Conservation (phyloP, 1,140 invertebrate genomes). For the Chymomyza costata region DNA sequence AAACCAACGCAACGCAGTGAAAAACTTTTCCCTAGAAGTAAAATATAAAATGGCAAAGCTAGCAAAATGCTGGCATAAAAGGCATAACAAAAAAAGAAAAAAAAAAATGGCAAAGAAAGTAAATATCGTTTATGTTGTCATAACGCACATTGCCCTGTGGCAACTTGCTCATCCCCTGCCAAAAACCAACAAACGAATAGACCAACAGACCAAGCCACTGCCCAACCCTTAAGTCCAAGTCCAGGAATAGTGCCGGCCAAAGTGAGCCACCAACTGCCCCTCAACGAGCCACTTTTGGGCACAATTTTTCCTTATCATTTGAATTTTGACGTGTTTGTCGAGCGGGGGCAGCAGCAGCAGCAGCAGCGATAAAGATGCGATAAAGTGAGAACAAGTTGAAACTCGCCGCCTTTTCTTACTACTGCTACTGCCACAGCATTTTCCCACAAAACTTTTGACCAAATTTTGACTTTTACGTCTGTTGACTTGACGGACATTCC, state of each 20-base stretch:
- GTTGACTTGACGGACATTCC: conserved; percentile 52
- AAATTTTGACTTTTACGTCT: conserved; percentile 54
- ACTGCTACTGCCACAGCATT: conserved; percentile 10
- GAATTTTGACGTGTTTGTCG: conserved; percentile 66
- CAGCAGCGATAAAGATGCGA: conserved; percentile 64
- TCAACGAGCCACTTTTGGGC: conserved; percentile 4
- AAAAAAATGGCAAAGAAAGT: conserved; percentile 50
- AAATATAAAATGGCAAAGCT: conserved; percentile 4
- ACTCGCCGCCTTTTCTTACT: too few species aligned
- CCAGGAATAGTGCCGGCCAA: not conserved
- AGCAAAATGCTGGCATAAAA: conserved; percentile 36
- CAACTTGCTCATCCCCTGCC: conserved; percentile 17
- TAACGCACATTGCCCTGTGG: conserved; percentile 59
- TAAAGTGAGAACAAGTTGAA: conserved; percentile 66
- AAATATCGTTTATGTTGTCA: conserved; percentile 73
- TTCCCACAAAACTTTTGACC: conserved; percentile 56
- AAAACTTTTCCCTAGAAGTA: conserved; percentile 8
- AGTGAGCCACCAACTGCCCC: not conserved
- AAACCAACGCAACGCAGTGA: conserved; percentile 21
- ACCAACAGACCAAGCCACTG: too few species aligned
- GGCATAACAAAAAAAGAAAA: conserved; percentile 33
- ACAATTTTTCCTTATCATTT: conserved; percentile 56
- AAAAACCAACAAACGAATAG: too few species aligned
- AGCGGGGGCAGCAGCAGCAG: conserved; percentile 30
- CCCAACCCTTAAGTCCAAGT: not conserved